Evolutionary conservation across 2,797 vertebrate genomes (phyloP).

Genomic region (Scolopax bukidnonensis): DNA sequence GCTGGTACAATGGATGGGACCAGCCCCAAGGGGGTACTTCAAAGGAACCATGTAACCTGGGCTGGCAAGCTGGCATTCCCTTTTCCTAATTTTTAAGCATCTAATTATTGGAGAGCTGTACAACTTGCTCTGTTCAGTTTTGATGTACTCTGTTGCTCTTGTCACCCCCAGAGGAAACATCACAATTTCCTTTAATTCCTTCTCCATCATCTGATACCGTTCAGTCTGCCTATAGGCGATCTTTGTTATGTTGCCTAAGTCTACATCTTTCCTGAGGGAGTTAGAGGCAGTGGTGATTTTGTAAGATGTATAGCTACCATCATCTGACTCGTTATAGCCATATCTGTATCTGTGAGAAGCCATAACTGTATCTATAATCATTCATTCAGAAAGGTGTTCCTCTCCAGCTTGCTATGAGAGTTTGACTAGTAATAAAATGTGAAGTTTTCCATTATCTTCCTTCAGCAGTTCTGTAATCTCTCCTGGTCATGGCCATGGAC

Average conservation of each 20-base stretch:
- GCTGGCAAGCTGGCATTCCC: not conserved
- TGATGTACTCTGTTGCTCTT: not conserved
- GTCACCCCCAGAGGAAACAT: not conserved
- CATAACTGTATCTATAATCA: not conserved
- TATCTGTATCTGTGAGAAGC: not conserved
- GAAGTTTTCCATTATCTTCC: not conserved
- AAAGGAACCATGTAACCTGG: not conserved
- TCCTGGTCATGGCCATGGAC: not conserved
- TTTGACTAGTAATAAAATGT: not conserved
- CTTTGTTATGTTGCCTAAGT: not conserved
- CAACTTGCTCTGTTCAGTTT: not conserved
- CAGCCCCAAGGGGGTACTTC: not conserved
- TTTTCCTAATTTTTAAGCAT: not conserved
- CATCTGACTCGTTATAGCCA: not conserved
- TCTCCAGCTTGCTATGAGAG: not conserved
- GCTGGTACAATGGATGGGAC: not conserved
- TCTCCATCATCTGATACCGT: not conserved
- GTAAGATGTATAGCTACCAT: not conserved
- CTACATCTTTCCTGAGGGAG: not conserved
- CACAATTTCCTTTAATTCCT: not conserved
- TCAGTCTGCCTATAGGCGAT: not conserved
- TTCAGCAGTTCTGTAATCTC: not conserved
- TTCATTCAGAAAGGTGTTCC: not conserved
- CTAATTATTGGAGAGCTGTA: not conserved
- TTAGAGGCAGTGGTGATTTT: not conserved